Percentiles rank a stretch among this genome's conserved stretches.
Conservation (phyloP, 2,888 invertebrate genomes). For the Ormia ochracea region DNA sequence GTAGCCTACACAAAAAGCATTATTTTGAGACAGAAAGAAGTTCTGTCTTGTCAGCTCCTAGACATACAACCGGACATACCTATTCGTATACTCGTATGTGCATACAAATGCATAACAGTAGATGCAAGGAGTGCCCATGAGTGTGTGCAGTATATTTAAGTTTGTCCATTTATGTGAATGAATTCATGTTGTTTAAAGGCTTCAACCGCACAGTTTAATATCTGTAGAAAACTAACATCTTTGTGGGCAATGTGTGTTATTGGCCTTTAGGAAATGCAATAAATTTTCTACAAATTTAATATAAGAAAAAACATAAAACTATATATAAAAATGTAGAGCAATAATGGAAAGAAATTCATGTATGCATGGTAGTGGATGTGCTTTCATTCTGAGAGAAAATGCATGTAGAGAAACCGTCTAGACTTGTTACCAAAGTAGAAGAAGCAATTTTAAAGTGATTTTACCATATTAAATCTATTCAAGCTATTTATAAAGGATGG, state of each 20-base stretch:
- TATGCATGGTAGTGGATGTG: neutral
- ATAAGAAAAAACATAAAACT: neutral
- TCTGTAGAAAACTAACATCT: conserved; percentile 57
- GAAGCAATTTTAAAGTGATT: neutral
- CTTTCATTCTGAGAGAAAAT: conserved; percentile 8
- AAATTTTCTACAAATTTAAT: conserved; percentile 38
- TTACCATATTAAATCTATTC: neutral
- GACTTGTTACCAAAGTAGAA: conserved; percentile 12
- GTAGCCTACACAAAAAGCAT: conserved; percentile 49
- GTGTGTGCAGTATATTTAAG: conserved; percentile 5
- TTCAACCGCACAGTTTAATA: conserved; percentile 59
- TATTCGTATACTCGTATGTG: no score
- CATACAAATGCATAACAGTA: no score
- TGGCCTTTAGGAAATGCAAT: conserved; percentile 59
- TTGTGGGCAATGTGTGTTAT: conserved; percentile 60
- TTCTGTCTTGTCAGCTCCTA: neutral
- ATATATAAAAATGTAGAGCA: conserved; percentile 18
- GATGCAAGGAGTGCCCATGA: no score
- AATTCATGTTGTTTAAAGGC: conserved; percentile 29
- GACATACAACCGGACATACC: neutral
- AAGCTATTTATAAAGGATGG: no score
- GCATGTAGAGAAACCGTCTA: conserved; percentile 15
- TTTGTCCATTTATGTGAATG: neutral
- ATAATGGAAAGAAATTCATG: conserved; percentile 30
- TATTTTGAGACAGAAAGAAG: neutral